Conservation (phyloP, 2,797 vertebrate species). For the Acridotheres tristis region DNA sequence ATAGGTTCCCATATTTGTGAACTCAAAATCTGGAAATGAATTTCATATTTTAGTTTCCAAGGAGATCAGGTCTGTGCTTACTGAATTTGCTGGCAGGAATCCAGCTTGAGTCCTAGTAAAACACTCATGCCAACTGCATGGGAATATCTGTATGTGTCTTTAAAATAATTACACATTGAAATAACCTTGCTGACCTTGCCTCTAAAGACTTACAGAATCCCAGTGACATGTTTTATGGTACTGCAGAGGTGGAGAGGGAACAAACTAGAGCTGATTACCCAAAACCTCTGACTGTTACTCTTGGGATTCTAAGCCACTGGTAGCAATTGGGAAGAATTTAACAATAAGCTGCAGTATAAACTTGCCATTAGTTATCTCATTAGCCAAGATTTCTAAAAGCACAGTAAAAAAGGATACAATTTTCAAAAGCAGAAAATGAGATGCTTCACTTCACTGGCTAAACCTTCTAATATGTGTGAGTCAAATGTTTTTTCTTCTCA, state of each 20-base stretch:
- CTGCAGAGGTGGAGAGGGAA: background rate
- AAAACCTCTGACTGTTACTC: background rate
- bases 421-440: background rate
- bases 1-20: background rate
- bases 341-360: background rate
- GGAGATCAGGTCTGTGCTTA: background rate
- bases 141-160: background rate
- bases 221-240: background rate
- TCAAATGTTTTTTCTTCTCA: background rate
- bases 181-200: background rate
- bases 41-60: background rate
- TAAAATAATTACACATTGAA: background rate
- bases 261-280: background rate
- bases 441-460: background rate
- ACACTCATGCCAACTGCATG: background rate
- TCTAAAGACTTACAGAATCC: background rate
- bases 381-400: background rate
- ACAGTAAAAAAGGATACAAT: background rate
- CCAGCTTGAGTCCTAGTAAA: background rate
- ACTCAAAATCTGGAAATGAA: background rate
- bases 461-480: background rate
- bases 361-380: background rate
- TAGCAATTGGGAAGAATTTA: background rate
- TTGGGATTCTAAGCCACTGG: background rate
- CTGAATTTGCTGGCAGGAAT: background rate